Percentiles rank a stretch among this genome's conserved stretches.
Evolutionary conservation across 2,888 invertebrate genomes (phyloP).

Genomic region (Cephus rjabovi): DNA sequence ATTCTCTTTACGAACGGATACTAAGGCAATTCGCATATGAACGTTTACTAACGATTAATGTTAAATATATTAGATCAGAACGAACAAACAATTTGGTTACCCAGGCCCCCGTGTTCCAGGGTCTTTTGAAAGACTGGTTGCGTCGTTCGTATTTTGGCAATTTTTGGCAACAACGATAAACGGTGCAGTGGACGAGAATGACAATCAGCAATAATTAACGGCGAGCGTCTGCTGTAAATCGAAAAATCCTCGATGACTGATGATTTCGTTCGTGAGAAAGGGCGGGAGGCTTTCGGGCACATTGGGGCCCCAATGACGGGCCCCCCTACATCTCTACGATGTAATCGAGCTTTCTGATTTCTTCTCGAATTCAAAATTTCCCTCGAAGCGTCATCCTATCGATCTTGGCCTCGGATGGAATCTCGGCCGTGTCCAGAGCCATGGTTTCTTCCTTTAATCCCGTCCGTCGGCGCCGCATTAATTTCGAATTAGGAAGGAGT

Average conservation of each 20-base stretch:
- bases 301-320: conserved; percentile 42
- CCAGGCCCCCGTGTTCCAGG: neutral
- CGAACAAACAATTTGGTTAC: neutral
- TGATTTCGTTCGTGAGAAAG: neutral
- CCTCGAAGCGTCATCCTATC: conserved; percentile 9
- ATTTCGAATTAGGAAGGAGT: neutral
- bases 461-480: neutral
- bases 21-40: conserved; percentile 21
- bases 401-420: conserved; percentile 26
- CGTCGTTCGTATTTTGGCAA: neutral
- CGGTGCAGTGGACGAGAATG: neutral
- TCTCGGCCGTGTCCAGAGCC: conserved; percentile 10
- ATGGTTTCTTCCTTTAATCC: neutral
- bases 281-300: conserved; percentile 26
- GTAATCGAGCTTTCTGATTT: conserved; percentile 10
- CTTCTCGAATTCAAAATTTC: conserved; percentile 16
- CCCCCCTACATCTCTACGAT: conserved; percentile 45
- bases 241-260: neutral
- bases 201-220: neutral
- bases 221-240: neutral
- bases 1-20: conserved; percentile 8
- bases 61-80: neutral
- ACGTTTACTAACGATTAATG: neutral
- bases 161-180: neutral
- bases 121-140: neutral